These are phyloP conservation scores for Drosophila cognata DNA, from an alignment of 2,888 invertebrate genomes.

Conservation along the genomic window DNA sequence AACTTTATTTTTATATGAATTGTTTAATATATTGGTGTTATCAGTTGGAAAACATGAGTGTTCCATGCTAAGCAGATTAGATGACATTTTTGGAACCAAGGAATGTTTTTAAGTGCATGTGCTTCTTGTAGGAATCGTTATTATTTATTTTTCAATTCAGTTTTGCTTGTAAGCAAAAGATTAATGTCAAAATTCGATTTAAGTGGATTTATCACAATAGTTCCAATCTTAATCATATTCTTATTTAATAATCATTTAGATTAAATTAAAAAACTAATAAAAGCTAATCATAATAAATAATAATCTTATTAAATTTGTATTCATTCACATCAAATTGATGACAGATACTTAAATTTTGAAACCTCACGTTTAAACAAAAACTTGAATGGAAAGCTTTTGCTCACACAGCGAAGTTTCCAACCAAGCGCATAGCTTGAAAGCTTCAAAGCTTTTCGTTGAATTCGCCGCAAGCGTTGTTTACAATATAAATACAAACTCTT, in stretches of 20 bases:
- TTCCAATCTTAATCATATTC: background rate
- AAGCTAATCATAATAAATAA: background rate
- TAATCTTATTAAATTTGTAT: background rate
- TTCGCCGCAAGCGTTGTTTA: slow-evolving; percentile 17
- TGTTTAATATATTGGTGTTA: slow-evolving; percentile 9
- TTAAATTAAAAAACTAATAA: too few relatives aligned
- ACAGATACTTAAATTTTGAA: background rate
- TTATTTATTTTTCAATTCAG: background rate
- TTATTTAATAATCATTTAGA: background rate
- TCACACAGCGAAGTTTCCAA: background rate
- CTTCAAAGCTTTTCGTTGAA: slow-evolving; percentile 14
- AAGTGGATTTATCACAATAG: background rate
- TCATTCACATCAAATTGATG: background rate
- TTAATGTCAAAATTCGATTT: background rate
- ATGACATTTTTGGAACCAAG: slow-evolving; percentile 10
- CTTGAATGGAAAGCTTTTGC: slow-evolving; percentile 4
- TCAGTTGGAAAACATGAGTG: slow-evolving; percentile 23
- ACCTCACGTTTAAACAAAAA: slow-evolving; percentile 2
- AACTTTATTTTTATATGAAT: slow-evolving; percentile 9
- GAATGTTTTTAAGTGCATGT: slow-evolving; percentile 17
- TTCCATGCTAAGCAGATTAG: slow-evolving; percentile 30
- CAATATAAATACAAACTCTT: background rate
- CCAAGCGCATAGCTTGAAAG: slow-evolving; percentile 8
- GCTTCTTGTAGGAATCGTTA: background rate
- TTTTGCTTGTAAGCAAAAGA: background rate